A percentile compares a stretch with the other conserved stretches of the same genome.
Conservation (phyloP, 2,888 invertebrate genomes). For the Penaeus monodon region DNA sequence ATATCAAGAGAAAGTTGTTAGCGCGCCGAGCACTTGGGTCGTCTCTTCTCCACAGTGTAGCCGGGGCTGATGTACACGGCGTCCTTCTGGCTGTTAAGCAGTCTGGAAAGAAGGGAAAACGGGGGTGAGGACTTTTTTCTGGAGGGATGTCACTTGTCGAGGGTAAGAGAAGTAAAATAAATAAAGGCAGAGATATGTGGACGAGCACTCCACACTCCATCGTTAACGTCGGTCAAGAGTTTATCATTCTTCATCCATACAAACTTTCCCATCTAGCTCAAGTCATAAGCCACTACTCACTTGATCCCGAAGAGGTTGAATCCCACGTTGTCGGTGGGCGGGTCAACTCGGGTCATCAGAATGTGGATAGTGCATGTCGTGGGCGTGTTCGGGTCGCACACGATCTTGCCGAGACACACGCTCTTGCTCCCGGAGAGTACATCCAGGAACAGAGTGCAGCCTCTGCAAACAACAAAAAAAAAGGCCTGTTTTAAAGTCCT, state of each 20-base stretch:
- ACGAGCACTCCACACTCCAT: no score
- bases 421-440: conserved; percentile 19
- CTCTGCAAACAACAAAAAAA: conserved; percentile 24
- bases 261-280: no score
- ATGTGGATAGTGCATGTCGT: conserved; percentile 23
- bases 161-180: background rate
- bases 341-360: conserved; percentile 13
- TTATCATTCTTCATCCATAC: no score
- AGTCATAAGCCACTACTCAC: conserved; percentile 15
- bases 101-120: conserved; percentile 3
- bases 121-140: background rate
- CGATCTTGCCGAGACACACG: conserved; percentile 27
- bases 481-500: background rate
- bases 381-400: conserved; percentile 36
- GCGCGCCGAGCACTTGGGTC: background rate
- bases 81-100: conserved; percentile 14
- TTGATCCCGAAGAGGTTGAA: conserved; percentile 11
- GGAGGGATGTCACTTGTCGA: background rate
- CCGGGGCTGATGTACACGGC: conserved; percentile 50
- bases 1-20: no score
- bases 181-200: no score
- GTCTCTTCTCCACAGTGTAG: conserved; percentile 37
- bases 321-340: conserved; percentile 3
- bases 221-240: no score
- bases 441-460: conserved; percentile 30